Base-by-base conservation (phyloP, 2,888 invertebrate genomes). In the Hirtodrosophila confusa region DNA sequence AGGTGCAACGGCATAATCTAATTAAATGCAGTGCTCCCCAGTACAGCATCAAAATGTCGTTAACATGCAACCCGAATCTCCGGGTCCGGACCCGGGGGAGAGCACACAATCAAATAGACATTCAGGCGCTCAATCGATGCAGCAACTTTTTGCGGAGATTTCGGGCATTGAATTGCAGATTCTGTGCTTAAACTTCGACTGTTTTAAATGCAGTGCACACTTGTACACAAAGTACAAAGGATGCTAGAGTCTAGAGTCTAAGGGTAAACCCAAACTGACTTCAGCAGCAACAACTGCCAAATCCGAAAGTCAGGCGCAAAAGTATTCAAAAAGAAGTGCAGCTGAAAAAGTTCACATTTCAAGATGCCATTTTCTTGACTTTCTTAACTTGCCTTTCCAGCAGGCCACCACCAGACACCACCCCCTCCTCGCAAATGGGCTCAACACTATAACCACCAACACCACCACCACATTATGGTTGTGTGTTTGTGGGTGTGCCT, bases 311-410 rank as follows among this genome's bases (percentile, higher is more conserved):
- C 87, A 69, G 80, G 69, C 82, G 66, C 68, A 87, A 83, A 83
- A 83, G 82, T 85, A 83, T 83, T 83, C 86, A 85, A 75, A 83
- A 80, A 82, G 76, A 87, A 85, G 75, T 84, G 82, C 87, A 82
- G 78, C 75, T 78, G 85, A 74, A 86, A 86, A 83, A 87, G 88
- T 83, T 87, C 82, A 87, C 86, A 87, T 83, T 83, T 85, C 86
- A 85, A 85, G 82, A 85, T 83, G 82, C 86, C 86, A 85, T 83
- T 83, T 80, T 78, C 82, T 70, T 78, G 67, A 71, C 73, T 85
- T 80, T 75, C 69, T 68, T 69, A 74, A 69, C 65, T 77, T 71
- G 85, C 78, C 69, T 31, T 31, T 31, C 9, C 7, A 31, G 17
- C 27, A 1, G 3, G 27, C 27, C 9, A 0, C 9, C n/a, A n/a